Evolutionary conservation across 2,888 invertebrate species (phyloP), one percentile per base, ranked within the genome.

Genomic region (Acanthoscelides obtectus): DNA sequence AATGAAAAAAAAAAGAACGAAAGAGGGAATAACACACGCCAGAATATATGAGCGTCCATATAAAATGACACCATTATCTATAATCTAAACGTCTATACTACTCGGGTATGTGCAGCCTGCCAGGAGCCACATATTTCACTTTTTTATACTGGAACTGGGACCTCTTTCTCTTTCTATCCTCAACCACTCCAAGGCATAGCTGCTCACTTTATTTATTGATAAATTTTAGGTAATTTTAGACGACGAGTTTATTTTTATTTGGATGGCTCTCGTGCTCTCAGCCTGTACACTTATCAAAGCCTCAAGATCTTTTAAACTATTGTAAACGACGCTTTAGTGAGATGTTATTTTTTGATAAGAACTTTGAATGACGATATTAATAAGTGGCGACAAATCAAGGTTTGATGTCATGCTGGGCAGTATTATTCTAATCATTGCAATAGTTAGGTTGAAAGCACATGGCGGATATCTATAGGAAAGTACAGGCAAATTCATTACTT

Each of bases 111-210:
- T 45, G 70, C 67, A 68, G 70, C 67, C 70, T 5, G 21, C 20
- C 70, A 20, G 70, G 70, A 70, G 70, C 70, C 70, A 70, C 70
- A 70, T 70, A 70, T 70, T 70, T 70, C 67, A 70, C 27, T 70
- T 70, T 70, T 70, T 70, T 70, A 70, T 66, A 20, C 20, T 70
- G 45, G 27, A 21, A 4, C 45, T 45, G 45, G 8, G 17, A 17
- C 12, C 45, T 45, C 45, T 12, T 45, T 45, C 45, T 45, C 45
- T 45, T 45, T 45, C 45, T 12, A 1, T 45, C 45, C 45, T 45
- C 45, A 6, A 45, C 12, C 45, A 12, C 17, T 12, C 17, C 45
- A 64, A 27, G 66, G 20, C 27, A 67, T 20, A 67, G 67, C 70
- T 70, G 27, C 70, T 67, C 64, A 25, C 67, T 66, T 70, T 67